These are phyloP conservation scores for Agrotis puta DNA, from an alignment of 2,888 invertebrate genomes.

Conservation along the genomic window DNA sequence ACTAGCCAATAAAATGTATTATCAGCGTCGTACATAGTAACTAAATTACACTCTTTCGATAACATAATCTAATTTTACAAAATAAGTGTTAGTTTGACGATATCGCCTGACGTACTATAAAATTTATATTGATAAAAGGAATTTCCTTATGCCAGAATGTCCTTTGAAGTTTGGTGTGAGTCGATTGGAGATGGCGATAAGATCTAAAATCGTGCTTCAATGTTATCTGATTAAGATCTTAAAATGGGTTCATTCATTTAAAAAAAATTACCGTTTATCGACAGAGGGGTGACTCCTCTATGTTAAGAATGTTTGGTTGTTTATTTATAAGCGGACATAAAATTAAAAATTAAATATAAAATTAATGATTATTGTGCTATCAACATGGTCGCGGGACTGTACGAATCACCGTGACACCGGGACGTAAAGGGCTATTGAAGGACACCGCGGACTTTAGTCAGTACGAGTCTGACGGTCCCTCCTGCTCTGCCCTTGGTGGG, in stretches of 20 bases:
- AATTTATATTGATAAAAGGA: constrained; percentile 70
- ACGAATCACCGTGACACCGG: too few species aligned
- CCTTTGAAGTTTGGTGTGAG: constrained; percentile 61
- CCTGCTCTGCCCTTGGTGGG: too few species aligned
- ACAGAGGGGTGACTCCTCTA: too few species aligned
- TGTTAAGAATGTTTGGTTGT: too few species aligned
- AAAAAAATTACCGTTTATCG: background rate
- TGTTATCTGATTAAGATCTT: background rate
- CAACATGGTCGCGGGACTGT: too few species aligned
- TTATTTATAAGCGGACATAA: too few species aligned
- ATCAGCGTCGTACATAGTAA: constrained; percentile 7
- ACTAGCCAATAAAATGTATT: constrained; percentile 37
- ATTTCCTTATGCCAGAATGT: constrained; percentile 61
- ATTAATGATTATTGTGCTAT: too few species aligned
- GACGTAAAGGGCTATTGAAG: too few species aligned
- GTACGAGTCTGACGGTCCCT: too few species aligned
- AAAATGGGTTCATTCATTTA: too few species aligned
- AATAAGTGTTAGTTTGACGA: constrained; percentile 52
- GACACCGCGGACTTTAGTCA: too few species aligned
- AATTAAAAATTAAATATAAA: too few species aligned
- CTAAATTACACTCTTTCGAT: constrained; percentile 24
- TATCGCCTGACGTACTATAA: constrained; percentile 49
- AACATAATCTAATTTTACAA: constrained; percentile 42
- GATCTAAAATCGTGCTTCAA: background rate
- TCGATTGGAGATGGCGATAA: constrained; percentile 26